Base-by-base conservation (phyloP, 37 sponge, comb jelly and placozoan species). In the Mnemiopsis leidyi region DNA sequence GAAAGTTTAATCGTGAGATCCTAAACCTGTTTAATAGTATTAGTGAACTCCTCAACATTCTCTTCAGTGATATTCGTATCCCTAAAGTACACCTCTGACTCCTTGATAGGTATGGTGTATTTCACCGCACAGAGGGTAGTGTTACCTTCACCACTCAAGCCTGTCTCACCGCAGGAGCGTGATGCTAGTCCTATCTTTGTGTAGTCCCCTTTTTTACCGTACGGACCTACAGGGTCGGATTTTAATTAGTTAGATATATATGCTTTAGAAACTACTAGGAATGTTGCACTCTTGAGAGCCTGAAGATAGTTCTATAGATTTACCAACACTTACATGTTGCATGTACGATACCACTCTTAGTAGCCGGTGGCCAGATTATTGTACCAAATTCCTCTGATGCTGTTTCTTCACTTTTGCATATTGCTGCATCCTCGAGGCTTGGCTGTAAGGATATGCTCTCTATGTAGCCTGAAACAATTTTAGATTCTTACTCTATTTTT, bases 11-110 rank as follows among this genome's bases (percentile, higher is more conserved):
- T n/a, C n/a, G n/a, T n/a, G n/a, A n/a, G n/a, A n/a, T n/a, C n/a
- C n/a, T 48, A 48, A 23, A 71, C 75, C 75, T 71, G 75, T 3
- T 28, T 71, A 28, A 71, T 71, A 23, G 75, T 71, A n/a, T 71
- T 25, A 71, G 75, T 18, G 20, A 71, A 71, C 30, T 71, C 30
- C 75, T 71, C 75, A 7, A 71, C 75, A n/a, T n/a, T 71, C 30
- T 71, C 75, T 23, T 71, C 75, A 28, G 75, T 71, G 5, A 71
- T 28, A 5, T 71, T 18, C 7, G 75, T 71, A 25, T 71, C 30
- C 30, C 20, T 25, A 71, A 71, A 29, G 30, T 71, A 71, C 75
- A 23, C 75, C 25, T 71, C 75, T 23, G 30, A 13, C 75, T 71
- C 75, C 75, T 71, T 28, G 25, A 18, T 71, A 71, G 25, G 25